phyloP scores from a whole-genome alignment of 2,113 vertebrate genomes.

The Chauna torquata region DNA sequence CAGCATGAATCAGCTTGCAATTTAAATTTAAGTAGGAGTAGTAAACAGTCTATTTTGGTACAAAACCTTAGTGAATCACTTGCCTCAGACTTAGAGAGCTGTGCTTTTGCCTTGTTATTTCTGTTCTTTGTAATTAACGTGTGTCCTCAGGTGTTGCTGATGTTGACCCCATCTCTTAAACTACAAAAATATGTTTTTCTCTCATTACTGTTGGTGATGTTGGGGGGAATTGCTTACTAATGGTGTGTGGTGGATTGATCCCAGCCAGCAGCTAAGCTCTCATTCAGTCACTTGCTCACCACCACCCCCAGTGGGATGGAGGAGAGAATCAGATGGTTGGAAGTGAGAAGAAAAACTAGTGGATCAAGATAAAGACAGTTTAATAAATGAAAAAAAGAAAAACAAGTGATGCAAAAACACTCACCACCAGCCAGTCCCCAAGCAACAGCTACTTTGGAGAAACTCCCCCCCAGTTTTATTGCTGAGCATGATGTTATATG shows the following conservation, averaged over 20 bases:
- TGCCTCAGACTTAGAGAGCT: not conserved
- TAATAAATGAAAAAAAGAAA: not conserved
- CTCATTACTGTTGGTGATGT: not conserved
- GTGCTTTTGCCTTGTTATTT: not conserved
- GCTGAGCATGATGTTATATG: not conserved
- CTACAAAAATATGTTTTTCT: not conserved
- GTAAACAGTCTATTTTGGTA: not conserved
- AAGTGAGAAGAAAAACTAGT: not conserved
- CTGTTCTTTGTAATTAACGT: not conserved
- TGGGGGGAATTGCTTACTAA: not conserved
- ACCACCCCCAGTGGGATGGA: not conserved
- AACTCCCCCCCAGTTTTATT: not conserved
- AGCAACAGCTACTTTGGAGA: not conserved
- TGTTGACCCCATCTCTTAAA: not conserved
- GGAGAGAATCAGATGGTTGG: not conserved
- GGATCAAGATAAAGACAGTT: not conserved
- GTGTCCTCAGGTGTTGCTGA: not conserved
- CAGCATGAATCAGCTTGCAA: conserved; percentile 33
- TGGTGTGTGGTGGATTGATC: not conserved
- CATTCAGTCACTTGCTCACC: not conserved
- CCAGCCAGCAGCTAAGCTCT: not conserved
- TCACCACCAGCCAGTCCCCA: not conserved
- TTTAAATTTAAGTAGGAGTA: conserved; percentile 28
- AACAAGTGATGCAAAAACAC: not conserved
- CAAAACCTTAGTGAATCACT: not conserved